Conservation (phyloP, 2,888 invertebrate species). For the Stegana nigrithorax region DNA sequence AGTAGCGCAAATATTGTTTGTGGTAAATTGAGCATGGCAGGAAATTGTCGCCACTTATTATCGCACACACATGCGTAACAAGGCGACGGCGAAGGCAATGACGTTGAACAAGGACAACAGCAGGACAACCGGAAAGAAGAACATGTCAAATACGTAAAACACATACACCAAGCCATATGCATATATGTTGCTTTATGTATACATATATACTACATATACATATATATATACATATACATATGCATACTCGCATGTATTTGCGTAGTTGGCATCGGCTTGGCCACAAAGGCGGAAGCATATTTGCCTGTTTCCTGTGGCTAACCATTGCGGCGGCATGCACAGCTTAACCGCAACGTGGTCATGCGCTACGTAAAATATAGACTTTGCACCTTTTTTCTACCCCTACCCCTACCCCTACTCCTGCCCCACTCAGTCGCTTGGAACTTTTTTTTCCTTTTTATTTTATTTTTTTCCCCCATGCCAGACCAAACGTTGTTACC, state of each 20-base stretch:
- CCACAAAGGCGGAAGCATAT: neutral
- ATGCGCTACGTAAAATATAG: too few species aligned
- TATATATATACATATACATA: neutral
- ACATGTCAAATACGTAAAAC: neutral
- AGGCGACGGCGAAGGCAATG: too few species aligned
- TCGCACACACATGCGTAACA: constrained; percentile 8
- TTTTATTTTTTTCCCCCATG: neutral
- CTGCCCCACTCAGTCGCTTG: neutral
- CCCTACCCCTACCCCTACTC: too few species aligned
- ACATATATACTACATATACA: neutral
- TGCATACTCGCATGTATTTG: neutral
- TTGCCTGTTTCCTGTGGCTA: neutral
- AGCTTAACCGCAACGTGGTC: too few species aligned
- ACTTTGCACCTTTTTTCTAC: too few species aligned
- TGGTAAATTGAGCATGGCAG: constrained; percentile 48
- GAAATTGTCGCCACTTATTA: constrained; percentile 42
- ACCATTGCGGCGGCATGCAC: too few species aligned
- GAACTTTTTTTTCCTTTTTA: neutral
- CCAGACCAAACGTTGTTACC: neutral
- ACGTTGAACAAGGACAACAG: neutral
- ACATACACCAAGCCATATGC: neutral
- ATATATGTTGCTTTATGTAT: neutral
- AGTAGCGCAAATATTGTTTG: constrained; percentile 21
- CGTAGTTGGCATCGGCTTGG: too few species aligned
- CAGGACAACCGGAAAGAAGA: neutral